Conservation (phyloP, 2,113 vertebrate species). For the Salvelinus namaycush region DNA sequence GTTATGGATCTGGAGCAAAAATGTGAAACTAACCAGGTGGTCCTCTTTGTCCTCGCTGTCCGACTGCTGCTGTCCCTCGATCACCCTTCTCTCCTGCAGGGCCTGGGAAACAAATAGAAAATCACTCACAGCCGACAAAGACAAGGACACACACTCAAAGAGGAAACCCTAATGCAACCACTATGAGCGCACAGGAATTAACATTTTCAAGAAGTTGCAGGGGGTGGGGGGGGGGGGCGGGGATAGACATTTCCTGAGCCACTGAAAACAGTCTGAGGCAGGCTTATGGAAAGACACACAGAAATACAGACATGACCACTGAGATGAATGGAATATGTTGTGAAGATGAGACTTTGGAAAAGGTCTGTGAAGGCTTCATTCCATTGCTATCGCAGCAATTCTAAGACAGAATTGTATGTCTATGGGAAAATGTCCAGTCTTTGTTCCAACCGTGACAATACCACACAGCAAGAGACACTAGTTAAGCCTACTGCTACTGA, state of each 20-base stretch:
- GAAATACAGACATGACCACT: background rate
- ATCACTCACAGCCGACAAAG: background rate
- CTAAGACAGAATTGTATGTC: too few relatives aligned
- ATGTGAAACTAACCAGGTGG: constrained; percentile 76
- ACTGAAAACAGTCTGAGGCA: background rate
- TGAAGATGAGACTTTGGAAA: background rate
- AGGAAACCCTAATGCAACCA: background rate
- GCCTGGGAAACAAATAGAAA: constrained; percentile 68
- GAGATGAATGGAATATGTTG: background rate
- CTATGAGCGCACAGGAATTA: background rate
- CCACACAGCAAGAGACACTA: background rate
- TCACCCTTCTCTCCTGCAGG: constrained; percentile 92
- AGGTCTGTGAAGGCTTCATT: background rate
- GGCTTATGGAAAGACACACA: background rate
- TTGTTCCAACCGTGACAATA: background rate
- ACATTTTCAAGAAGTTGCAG: background rate
- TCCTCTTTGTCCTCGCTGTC: constrained; percentile 87
- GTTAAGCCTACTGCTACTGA: background rate
- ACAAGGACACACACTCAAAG: background rate
- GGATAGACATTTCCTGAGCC: background rate
- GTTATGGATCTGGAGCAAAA: background rate
- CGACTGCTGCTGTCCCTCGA: constrained; percentile 76
- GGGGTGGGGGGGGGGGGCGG: too few relatives aligned
- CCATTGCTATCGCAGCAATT: too few relatives aligned
- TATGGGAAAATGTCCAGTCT: too few relatives aligned